Base-by-base conservation (phyloP, 2,888 invertebrate species). In the Calliscelio sp. region DNA sequence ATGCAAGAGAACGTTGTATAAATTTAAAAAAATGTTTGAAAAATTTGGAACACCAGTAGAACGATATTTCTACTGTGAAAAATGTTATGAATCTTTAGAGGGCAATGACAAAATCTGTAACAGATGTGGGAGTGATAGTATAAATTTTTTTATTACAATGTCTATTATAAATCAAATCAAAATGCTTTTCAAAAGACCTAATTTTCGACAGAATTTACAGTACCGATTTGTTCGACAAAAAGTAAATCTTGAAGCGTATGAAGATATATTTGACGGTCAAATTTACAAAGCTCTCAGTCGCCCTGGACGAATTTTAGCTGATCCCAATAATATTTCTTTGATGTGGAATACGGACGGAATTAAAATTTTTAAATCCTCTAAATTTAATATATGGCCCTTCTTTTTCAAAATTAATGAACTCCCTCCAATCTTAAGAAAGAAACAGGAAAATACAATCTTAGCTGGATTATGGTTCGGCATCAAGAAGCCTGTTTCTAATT, bases 261-360 rank as follows among this genome's bases (percentile, higher is more conserved):
- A 59, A 22, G 59, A 59, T 38, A 59, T 59, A 11, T 59, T 20
- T 22, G 59, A 59, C 14, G 59, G 59, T 20, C 16, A 55, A 59
- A 59, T 59, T 20, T 55, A 53, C 14, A 55, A 55, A 16, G 7
- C n/a, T 4, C 32, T 55, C 2, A 55, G 55, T 55, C 28, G 5
- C 28, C 55, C 55, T 55, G 55, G 32, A 2, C 24, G 24, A 53
- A 46, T 51, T 51, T 51, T 51, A n/a, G 22, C 51, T 3, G 24
- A 51, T 24, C 18, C 32, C 2, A 16, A 4, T 18, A 59, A 38
- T 59, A 6, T 59, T 11, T 59, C 59, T 20, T 59, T 59, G 7
- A 57, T 32, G 32, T 57, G 55, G 55, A 32, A 28, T 8, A 28
- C 28, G 28, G 28, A 28, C 28, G 28, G 28, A 28, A 8, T 28